These are phyloP conservation scores for Corythaeola cristata DNA, from an alignment of 2,113 vertebrate genomes.

Conservation along the genomic window DNA sequence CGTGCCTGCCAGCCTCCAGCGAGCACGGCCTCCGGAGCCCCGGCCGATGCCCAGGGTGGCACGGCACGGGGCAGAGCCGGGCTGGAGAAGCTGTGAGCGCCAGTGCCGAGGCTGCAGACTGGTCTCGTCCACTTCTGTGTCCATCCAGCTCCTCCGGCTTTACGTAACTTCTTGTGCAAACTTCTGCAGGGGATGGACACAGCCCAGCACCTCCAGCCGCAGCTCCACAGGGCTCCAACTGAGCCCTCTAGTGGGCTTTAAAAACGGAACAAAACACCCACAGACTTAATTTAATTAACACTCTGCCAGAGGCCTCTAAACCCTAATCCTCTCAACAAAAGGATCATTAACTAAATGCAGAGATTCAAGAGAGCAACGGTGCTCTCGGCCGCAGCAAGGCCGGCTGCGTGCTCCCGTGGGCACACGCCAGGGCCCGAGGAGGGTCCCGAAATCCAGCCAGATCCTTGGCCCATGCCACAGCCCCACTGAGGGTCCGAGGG, in stretches of 20 bases:
- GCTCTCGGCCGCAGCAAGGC: not conserved
- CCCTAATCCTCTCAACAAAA: constrained; percentile 47
- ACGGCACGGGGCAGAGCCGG: rapidly evolving
- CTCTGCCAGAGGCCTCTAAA: constrained; percentile 42
- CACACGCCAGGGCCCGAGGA: not conserved
- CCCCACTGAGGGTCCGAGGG: not conserved
- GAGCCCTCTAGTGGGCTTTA: constrained; percentile 55
- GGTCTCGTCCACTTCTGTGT: rapidly evolving
- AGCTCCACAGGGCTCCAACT: not conserved
- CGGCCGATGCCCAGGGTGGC: rapidly evolving
- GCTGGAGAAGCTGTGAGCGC: not conserved
- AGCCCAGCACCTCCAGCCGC: not conserved
- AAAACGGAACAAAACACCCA: not conserved
- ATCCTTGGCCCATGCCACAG: rapidly evolving
- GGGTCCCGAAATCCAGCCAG: not conserved
- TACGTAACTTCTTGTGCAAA: not conserved
- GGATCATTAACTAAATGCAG: constrained; percentile 46
- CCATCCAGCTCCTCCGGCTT: not conserved
- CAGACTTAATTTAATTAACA: constrained; percentile 53
- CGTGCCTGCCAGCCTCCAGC: not conserved
- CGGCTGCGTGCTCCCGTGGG: not conserved
- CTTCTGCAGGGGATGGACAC: not conserved
- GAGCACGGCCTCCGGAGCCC: rapidly evolving
- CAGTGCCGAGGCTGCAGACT: rapidly evolving
- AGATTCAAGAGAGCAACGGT: not conserved